Evolutionary conservation across 2,113 vertebrate genomes (phyloP).

Genomic region (Clarias macrocephalus): DNA sequence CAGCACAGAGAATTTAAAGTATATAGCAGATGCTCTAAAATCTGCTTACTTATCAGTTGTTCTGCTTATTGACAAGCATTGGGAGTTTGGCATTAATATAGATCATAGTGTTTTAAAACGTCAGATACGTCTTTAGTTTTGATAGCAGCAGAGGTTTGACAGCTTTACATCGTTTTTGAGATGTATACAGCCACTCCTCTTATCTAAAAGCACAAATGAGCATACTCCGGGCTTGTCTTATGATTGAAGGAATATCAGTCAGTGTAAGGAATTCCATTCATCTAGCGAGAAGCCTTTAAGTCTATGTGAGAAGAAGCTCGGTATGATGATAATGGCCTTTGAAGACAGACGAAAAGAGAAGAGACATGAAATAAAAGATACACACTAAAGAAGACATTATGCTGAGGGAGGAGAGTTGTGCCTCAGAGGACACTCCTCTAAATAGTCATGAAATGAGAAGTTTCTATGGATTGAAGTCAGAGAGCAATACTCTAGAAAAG

Average conservation of each 20-base stretch:
- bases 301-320: slow-evolving; percentile 67
- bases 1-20: neutral
- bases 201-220: slow-evolving; percentile 65
- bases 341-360: slow-evolving; percentile 71
- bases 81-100: slow-evolving; percentile 41
- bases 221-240: neutral
- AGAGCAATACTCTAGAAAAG: slow-evolving; percentile 88
- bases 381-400: slow-evolving; percentile 77
- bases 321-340: slow-evolving; percentile 77
- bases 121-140: slow-evolving; percentile 47
- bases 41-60: slow-evolving; percentile 28
- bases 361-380: slow-evolving; percentile 76
- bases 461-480: slow-evolving; percentile 94
- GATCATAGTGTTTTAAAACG: slow-evolving; percentile 47
- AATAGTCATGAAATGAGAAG: slow-evolving; percentile 99
- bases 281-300: slow-evolving; percentile 68
- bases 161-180: slow-evolving; percentile 28
- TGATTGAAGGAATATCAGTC: slow-evolving; percentile 63
- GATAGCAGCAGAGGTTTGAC: slow-evolving; percentile 35
- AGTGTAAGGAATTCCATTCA: slow-evolving; percentile 71
- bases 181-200: slow-evolving; percentile 50
- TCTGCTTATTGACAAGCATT: slow-evolving; percentile 36
- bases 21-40: slow-evolving; percentile 11
- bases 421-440: slow-evolving; percentile 81
- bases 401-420: slow-evolving; percentile 75